Evolutionary conservation across 2,888 invertebrate genomes (phyloP).

Genomic region (Bellardia pandia): DNA sequence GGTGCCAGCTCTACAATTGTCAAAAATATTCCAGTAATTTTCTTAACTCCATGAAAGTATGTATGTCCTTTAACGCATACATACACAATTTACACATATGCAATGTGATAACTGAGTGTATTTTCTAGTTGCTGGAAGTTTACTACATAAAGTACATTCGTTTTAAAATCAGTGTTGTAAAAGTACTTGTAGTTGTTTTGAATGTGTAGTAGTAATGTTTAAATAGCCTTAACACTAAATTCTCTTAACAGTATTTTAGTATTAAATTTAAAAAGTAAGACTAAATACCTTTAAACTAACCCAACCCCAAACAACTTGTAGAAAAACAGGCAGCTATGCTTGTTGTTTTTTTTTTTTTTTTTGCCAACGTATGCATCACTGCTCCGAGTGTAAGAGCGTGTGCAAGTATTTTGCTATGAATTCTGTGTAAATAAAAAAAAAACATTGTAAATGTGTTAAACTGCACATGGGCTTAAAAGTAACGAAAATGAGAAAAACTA

Average conservation of each 20-base stretch:
- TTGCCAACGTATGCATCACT: conserved; percentile 16
- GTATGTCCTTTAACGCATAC: conserved; percentile 12
- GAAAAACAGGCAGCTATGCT: not conserved
- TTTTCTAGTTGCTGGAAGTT: conserved; percentile 4
- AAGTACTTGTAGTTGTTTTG: conserved; percentile 4
- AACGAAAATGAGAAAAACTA: not conserved
- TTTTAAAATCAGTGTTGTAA: conserved; percentile 3
- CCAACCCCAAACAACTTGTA: no score
- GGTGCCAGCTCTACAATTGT: conserved; percentile 40
- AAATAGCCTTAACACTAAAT: conserved; percentile 20
- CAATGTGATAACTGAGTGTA: not conserved
- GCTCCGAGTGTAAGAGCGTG: not conserved
- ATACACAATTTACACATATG: not conserved
- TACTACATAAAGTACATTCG: conserved; percentile 1
- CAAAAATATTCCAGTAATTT: conserved; percentile 40
- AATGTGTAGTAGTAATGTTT: not conserved
- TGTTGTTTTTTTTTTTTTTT: not conserved
- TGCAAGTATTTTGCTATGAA: not conserved
- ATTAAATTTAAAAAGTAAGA: not conserved
- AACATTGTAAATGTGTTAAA: conserved; percentile 14
- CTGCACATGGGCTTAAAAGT: not conserved
- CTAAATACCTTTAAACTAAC: conserved; percentile 22
- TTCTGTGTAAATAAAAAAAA: conserved; percentile 6
- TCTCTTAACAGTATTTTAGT: not conserved
- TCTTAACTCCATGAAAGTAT: not conserved